Evolutionary conservation across 2,113 vertebrate genomes (phyloP), one percentile per base, ranked within the genome.

Genomic region (Antidorcas marsupialis): DNA sequence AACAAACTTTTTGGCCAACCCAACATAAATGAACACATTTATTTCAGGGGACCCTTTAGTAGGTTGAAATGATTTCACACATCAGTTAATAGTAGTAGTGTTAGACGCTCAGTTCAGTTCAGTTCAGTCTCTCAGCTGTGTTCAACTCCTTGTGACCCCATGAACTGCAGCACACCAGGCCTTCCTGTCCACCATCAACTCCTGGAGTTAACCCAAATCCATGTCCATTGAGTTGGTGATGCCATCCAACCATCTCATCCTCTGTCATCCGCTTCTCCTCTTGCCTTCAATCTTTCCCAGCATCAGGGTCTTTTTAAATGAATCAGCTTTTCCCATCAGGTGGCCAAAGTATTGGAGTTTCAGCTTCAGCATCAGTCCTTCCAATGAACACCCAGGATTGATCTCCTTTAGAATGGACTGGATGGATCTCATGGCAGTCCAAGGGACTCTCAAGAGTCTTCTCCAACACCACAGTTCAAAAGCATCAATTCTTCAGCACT

Each of bases 401-500:
- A n/a, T 67, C 33, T n/a, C 33, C 33, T 67, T 67, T n/a, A 67
- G 62, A 4, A 67, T n/a, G 62, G 62, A 19, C 33, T 67, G 33
- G 62, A 10, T 67, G 33, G 16, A 67, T 19, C 16, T n/a, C 62
- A 17, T 67, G 17, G 33, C 15, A 67, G 33, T 10, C 33, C 62
- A 19, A n/a, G 33, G 33, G 16, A n/a, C 16, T 19, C 62, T 67
- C 16, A 64, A n/a, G 30, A 64, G 33, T 9, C 62, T 67, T n/a
- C 33, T n/a, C 33, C 33, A 67, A n/a, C 1, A 67, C 33, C 62
- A n/a, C 33, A n/a, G 33, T 67, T 67, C 62, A 67, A 67, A 67
- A 19, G 0, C 16, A 67, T 10, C 16, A 67, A 67, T 67, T 67
- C 7, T 67, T 67, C 1, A 1, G 33, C 0, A 0, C 33, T 67